Percentiles rank a stretch among this genome's conserved stretches.
phyloP scores from a whole-genome alignment of 2,113 vertebrate genomes.

The Zosterops pallidus region DNA sequence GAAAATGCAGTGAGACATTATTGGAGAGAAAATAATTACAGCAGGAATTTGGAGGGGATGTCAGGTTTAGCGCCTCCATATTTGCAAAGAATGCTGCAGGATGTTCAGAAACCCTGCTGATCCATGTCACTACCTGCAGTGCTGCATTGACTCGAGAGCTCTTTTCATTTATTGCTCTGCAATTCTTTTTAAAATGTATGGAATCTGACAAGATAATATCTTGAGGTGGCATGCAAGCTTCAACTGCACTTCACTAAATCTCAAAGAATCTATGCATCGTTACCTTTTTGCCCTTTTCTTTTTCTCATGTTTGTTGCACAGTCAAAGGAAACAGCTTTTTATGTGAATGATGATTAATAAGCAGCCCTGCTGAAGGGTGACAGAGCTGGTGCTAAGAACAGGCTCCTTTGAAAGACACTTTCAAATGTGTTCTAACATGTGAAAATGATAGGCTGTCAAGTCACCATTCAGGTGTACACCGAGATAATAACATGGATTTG shows the following conservation, averaged over 20 bases:
- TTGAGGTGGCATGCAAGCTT: neutral
- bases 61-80: neutral
- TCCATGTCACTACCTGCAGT: neutral
- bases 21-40: neutral
- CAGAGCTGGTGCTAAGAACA: constrained; percentile 40
- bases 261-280: neutral
- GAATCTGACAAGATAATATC: neutral
- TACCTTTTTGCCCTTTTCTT: constrained; percentile 13
- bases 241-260: neutral
- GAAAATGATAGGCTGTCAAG: constrained; percentile 70
- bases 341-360: constrained; percentile 67
- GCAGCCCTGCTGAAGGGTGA: constrained; percentile 30
- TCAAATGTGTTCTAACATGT: constrained; percentile 67
- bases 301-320: neutral
- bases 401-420: constrained; percentile 44
- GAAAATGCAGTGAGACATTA: neutral
- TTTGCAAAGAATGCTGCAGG: neutral
- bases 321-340: constrained; percentile 64
- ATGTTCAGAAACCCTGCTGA: neutral
- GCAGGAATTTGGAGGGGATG: neutral
- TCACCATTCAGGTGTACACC: constrained; percentile 33
- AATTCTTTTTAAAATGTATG: constrained; percentile 16
- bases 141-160: neutral
- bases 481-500: constrained; percentile 51
- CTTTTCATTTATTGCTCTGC: neutral